Evolutionary conservation across 2,888 invertebrate species (phyloP).

Genomic region (Parnassius apollo): DNA sequence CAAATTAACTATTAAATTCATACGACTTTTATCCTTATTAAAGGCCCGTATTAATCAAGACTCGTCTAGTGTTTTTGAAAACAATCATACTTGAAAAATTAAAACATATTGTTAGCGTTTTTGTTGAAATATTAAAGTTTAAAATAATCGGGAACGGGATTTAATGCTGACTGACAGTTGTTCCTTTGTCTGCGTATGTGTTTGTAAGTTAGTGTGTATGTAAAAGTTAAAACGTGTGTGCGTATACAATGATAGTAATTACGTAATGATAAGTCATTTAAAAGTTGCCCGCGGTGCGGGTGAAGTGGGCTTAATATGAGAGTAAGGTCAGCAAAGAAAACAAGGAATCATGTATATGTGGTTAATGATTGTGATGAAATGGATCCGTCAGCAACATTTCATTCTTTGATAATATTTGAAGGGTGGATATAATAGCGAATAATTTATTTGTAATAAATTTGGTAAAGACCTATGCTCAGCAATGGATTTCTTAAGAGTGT

Average conservation of each 20-base stretch:
- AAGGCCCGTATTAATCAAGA: too few relatives aligned
- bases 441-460: too few relatives aligned
- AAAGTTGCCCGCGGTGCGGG: constrained; percentile 71
- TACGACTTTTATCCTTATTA: too few relatives aligned
- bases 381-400: too few relatives aligned
- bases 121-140: not conserved
- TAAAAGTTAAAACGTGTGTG: constrained; percentile 40
- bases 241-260: constrained; percentile 78
- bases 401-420: too few relatives aligned
- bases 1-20: too few relatives aligned
- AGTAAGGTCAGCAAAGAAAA: constrained; percentile 50
- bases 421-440: too few relatives aligned
- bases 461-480: too few relatives aligned
- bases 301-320: constrained; percentile 56
- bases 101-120: not conserved
- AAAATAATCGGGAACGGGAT: constrained; percentile 1
- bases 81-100: too few relatives aligned
- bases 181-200: constrained; percentile 3
- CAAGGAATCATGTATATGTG: constrained; percentile 21
- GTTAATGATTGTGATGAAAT: too few relatives aligned
- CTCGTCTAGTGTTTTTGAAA: too few relatives aligned
- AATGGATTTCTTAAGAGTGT: too few relatives aligned
- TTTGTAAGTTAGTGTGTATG: constrained; percentile 28
- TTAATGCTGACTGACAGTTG: constrained; percentile 12
- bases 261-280: constrained; percentile 80